Percentiles rank a stretch among this genome's conserved stretches.
These are phyloP conservation scores for Scomber colias DNA, from an alignment of 2,113 vertebrate species.

Conservation along the genomic window DNA sequence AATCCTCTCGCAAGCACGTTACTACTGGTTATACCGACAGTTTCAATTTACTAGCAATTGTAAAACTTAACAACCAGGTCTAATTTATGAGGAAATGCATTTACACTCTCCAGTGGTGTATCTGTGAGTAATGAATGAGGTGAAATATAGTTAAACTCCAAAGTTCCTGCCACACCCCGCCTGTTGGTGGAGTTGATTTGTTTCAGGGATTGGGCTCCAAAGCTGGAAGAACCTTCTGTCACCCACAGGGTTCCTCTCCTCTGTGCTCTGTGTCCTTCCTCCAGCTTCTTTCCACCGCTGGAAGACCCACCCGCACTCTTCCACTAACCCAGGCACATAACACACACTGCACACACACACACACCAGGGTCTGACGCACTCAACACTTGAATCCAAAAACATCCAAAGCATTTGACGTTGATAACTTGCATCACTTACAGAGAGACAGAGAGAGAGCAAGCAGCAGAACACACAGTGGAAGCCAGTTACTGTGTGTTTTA, in stretches of 20 bases:
- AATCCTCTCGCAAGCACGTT: constrained; percentile 32
- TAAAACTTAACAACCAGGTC: constrained; percentile 68
- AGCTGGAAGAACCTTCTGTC: constrained; percentile 72
- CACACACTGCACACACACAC: constrained; percentile 44
- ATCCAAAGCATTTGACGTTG: constrained; percentile 16
- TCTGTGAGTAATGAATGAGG: constrained; percentile 65
- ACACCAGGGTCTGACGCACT: constrained; percentile 30
- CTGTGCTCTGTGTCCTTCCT: constrained; percentile 56
- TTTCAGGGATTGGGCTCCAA: constrained; percentile 67
- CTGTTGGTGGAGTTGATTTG: constrained; percentile 70
- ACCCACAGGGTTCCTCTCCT: constrained; percentile 58
- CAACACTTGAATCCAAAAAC: constrained; percentile 17
- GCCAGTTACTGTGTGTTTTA: not conserved
- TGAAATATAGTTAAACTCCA: constrained; percentile 62
- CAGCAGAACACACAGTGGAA: constrained; percentile 16
- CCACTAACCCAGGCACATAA: constrained; percentile 46
- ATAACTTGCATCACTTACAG: constrained; percentile 31
- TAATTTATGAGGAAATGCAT: constrained; percentile 67
- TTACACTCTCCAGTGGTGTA: constrained; percentile 33
- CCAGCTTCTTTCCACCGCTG: constrained; percentile 63
- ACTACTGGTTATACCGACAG: constrained; percentile 32
- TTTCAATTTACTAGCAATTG: constrained; percentile 64
- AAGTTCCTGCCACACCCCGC: constrained; percentile 36
- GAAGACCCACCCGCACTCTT: constrained; percentile 45
- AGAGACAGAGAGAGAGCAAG: not conserved